phyloP scores from a whole-genome alignment of 2,113 vertebrate genomes.

The cattle (Bos taurus) region ARS-UCD2.0 NC_037347.1:2316501-2317000 shows the following conservation, averaged over 20 bases:
- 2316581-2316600: neutral
- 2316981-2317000: accelerated
- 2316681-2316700: neutral
- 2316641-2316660: neutral
- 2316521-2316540: neutral
- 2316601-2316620: neutral
- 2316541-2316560: neutral
- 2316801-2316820: neutral
- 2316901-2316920: accelerated
- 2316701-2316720: neutral
- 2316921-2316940: neutral
- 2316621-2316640: neutral
- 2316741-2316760: neutral
- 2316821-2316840: neutral
- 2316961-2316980: no score
- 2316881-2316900: neutral
- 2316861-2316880: neutral
- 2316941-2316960: neutral
- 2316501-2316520: neutral
- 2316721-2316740: neutral
- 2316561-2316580: neutral
- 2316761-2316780: neutral
- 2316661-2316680: neutral
- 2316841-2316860: neutral
- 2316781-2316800: neutral